A percentile compares a stretch with the other conserved stretches of the same genome.
These are phyloP conservation scores for Lepidurus arcticus DNA, from an alignment of 1,140 invertebrate species.

Conservation along the genomic window DNA sequence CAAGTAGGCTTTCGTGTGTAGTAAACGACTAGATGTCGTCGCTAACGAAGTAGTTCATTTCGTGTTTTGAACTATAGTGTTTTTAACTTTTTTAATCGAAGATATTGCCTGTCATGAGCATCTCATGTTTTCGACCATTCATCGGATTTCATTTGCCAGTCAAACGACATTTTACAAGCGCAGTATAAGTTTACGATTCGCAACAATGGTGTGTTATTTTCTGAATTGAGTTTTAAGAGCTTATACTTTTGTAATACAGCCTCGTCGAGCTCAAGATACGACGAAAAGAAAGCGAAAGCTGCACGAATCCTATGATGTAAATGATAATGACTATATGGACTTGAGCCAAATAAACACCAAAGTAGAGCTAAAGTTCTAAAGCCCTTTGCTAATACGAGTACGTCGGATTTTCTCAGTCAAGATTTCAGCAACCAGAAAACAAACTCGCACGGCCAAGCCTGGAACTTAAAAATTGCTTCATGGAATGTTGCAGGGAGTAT, in stretches of 20 bases:
- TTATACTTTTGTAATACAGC: neutral
- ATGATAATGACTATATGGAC: neutral
- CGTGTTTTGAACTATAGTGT: no score
- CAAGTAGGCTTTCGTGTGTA: no score
- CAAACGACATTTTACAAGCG: neutral
- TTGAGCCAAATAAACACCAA: neutral
- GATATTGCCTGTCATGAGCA: no score
- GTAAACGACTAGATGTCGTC: no score
- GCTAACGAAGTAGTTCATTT: no score
- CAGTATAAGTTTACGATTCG: neutral
- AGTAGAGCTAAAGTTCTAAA: neutral
- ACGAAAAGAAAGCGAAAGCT: neutral
- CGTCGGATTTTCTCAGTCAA: slow-evolving; percentile 53
- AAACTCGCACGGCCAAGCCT: slow-evolving; percentile 57
- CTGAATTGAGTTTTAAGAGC: neutral
- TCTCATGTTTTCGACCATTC: neutral
- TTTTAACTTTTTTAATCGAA: no score
- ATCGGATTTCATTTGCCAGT: neutral
- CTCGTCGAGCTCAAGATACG: neutral
- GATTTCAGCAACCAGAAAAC: slow-evolving; percentile 59
- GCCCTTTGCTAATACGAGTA: slow-evolving; percentile 50
- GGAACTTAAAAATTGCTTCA: slow-evolving; percentile 82
- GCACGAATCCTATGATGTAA: neutral
- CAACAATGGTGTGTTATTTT: neutral
- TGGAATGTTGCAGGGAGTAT: slow-evolving; percentile 99